Evolutionary conservation across 1,140 invertebrate species (phyloP).

Genomic region (Hyposmocoma kahamanoa): DNA sequence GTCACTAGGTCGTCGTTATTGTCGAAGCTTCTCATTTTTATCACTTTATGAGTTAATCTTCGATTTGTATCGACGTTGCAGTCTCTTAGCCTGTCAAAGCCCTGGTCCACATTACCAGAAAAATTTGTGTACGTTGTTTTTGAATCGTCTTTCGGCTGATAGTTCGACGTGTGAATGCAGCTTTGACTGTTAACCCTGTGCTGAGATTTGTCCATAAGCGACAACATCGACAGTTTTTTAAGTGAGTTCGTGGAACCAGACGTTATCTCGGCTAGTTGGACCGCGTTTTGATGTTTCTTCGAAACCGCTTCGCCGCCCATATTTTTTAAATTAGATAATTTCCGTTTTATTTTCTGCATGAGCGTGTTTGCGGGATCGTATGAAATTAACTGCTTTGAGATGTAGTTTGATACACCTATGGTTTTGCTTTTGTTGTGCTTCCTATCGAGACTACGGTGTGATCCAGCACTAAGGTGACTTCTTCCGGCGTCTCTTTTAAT

Average conservation of each 20-base stretch:
- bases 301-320: constrained; percentile 61
- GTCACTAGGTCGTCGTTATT: constrained; percentile 43
- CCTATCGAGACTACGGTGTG: constrained; percentile 67
- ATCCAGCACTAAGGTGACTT: constrained; percentile 40
- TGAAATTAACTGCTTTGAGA: constrained; percentile 66
- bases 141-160: constrained; percentile 47
- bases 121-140: constrained; percentile 63
- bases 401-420: constrained; percentile 62
- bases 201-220: constrained; percentile 58
- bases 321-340: constrained; percentile 68
- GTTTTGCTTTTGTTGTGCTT: constrained; percentile 66
- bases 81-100: constrained; percentile 54
- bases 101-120: constrained; percentile 62
- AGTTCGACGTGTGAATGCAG: constrained; percentile 57
- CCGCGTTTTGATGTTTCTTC: constrained; percentile 62
- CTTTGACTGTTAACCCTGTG: constrained; percentile 57
- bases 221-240: constrained; percentile 61
- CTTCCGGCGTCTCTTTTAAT: constrained; percentile 53
- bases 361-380: constrained; percentile 64
- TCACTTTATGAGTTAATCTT: constrained; percentile 34
- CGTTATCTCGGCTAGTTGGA: constrained; percentile 63
- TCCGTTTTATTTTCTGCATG: constrained; percentile 70
- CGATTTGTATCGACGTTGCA: constrained; percentile 34
- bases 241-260: constrained; percentile 54
- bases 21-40: constrained; percentile 53